These are phyloP conservation scores for Malacoctenus gilli DNA, from an alignment of 2,797 vertebrate genomes.

Conservation along the genomic window DNA sequence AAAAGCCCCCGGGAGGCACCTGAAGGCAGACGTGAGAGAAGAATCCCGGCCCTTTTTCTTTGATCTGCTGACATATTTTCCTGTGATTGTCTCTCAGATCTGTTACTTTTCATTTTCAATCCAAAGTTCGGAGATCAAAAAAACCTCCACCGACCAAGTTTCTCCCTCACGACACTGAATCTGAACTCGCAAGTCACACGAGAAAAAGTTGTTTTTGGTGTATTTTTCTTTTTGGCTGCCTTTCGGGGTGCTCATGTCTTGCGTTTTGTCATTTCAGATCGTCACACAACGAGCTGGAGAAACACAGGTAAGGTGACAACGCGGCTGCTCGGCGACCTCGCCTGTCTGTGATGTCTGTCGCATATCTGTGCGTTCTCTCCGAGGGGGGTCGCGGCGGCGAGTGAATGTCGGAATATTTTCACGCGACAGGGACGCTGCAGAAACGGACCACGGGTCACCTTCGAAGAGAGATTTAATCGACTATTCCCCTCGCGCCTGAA, in stretches of 20 bases:
- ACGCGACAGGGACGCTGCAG: slow-evolving; percentile 17
- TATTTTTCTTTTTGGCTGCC: not conserved
- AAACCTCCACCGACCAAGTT: slow-evolving; percentile 15
- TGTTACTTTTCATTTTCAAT: slow-evolving; percentile 16
- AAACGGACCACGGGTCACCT: slow-evolving; percentile 30
- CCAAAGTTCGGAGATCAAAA: slow-evolving; percentile 34
- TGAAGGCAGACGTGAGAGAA: slow-evolving; percentile 15
- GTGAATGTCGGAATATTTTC: slow-evolving; percentile 21
- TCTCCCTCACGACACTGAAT: not conserved
- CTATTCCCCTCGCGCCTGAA: slow-evolving; percentile 48
- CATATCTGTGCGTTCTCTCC: not conserved
- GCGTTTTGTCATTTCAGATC: slow-evolving; percentile 78
- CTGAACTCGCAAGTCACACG: slow-evolving; percentile 9
- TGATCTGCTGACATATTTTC: slow-evolving; percentile 36
- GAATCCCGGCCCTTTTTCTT: slow-evolving; percentile 1
- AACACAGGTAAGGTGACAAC: slow-evolving; percentile 91
- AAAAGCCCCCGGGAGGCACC: slow-evolving; percentile 13
- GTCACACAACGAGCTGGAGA: slow-evolving; percentile 98
- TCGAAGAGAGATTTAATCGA: slow-evolving; percentile 50
- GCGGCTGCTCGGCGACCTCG: not conserved
- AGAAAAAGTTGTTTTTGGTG: slow-evolving; percentile 13
- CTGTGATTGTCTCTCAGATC: slow-evolving; percentile 29
- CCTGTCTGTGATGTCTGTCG: slow-evolving; percentile 19
- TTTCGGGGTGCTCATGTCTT: slow-evolving; percentile 23
- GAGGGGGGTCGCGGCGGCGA: slow-evolving; percentile 9